phyloP scores from a whole-genome alignment of 2,888 invertebrate species.

The Deroplatys truncata region DNA sequence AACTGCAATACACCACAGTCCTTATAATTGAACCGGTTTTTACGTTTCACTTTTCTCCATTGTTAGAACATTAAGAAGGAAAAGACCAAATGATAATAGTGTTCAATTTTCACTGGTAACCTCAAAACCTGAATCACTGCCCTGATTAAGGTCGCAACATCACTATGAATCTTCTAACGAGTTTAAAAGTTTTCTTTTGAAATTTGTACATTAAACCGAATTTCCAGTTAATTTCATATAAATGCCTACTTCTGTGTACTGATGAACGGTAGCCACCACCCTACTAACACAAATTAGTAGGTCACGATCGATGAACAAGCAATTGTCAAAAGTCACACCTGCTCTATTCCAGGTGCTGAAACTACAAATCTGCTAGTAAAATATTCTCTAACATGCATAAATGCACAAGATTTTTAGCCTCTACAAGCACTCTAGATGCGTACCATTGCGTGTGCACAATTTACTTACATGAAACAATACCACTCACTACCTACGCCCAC shows the following conservation, averaged over 20 bases:
- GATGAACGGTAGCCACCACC: constrained; percentile 36
- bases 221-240: background rate
- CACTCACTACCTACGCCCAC: background rate
- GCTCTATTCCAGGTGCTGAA: background rate
- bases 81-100: background rate
- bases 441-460: background rate
- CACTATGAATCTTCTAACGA: background rate
- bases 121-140: constrained; percentile 10
- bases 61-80: background rate
- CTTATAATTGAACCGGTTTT: background rate
- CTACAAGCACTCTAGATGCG: too few species aligned
- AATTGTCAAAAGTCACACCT: background rate
- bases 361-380: background rate
- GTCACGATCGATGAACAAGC: constrained; percentile 17
- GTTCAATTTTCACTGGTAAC: background rate
- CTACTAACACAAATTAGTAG: constrained; percentile 18
- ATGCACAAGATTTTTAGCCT: background rate
- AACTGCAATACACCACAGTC: background rate
- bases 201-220: background rate
- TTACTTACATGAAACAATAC: background rate
- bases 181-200: background rate
- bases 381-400: background rate
- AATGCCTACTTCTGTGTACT: constrained; percentile 29
- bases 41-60: background rate
- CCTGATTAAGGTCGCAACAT: background rate